These are phyloP conservation scores for Cordylochernes scorpioides DNA, from an alignment of 2,888 invertebrate genomes.

Conservation along the genomic window DNA sequence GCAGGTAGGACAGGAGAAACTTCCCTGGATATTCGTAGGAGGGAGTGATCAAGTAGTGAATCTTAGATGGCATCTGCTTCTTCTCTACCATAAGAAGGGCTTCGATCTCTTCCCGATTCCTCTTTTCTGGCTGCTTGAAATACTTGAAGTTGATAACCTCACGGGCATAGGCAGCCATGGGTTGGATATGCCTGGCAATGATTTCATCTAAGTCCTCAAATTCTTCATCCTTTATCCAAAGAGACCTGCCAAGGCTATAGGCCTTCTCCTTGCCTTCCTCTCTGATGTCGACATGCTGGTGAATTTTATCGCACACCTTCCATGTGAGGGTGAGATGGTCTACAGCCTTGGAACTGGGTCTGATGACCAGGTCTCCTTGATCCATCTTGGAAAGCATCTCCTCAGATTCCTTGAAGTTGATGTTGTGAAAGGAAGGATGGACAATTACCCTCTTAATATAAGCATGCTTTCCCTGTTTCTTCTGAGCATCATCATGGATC, in stretches of 20 bases:
- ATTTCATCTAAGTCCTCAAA: slow-evolving; percentile 99
- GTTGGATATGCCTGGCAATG: slow-evolving; percentile 78
- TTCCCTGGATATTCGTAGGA: slow-evolving; percentile 61
- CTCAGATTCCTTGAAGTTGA: slow-evolving; percentile 71
- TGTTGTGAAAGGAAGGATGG: slow-evolving; percentile 89
- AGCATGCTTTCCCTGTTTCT: slow-evolving; percentile 48
- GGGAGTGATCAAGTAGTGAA: slow-evolving; percentile 61
- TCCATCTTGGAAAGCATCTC: slow-evolving; percentile 70
- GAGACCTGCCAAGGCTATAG: slow-evolving; percentile 61
- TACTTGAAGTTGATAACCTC: slow-evolving; percentile 78
- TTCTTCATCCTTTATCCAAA: slow-evolving; percentile 54
- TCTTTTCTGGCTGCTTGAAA: slow-evolving; percentile 45
- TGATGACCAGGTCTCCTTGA: slow-evolving; percentile 80
- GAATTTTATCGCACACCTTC: slow-evolving; percentile 83
- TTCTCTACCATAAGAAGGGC: slow-evolving; percentile 66
- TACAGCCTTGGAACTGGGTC: slow-evolving; percentile 75
- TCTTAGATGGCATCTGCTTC: slow-evolving; percentile 54
- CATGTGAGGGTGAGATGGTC: slow-evolving; percentile 93
- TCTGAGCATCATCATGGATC: slow-evolving; percentile 43
- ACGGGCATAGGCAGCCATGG: slow-evolving; percentile 76
- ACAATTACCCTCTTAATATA: slow-evolving; percentile 89
- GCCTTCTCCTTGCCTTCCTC: slow-evolving; percentile 90
- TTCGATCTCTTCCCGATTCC: slow-evolving; percentile 59
- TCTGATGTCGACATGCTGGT: slow-evolving; percentile 81
- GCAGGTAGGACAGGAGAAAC: slow-evolving; percentile 76